Evolutionary conservation across 1,140 invertebrate species (phyloP).

Genomic region (Macrobrachium nipponense): DNA sequence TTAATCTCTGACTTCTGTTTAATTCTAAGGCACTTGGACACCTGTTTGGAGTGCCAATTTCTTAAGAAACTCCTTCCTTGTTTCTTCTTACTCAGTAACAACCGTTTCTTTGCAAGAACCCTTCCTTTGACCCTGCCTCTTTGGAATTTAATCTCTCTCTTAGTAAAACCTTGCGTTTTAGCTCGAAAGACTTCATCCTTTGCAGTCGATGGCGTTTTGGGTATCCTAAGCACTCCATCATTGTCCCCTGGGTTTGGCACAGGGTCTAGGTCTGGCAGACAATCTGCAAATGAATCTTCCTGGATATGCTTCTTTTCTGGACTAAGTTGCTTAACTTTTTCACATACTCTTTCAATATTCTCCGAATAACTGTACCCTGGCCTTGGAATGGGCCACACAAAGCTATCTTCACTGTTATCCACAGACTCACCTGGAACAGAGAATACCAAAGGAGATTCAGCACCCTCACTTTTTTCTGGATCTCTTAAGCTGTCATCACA

Average conservation of each 20-base stretch:
- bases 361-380: constrained; percentile 21
- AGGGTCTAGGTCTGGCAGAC: constrained; percentile 36
- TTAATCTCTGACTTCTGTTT: too few relatives aligned
- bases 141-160: too few relatives aligned
- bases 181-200: background rate
- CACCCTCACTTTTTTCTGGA: background rate
- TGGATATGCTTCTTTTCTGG: background rate
- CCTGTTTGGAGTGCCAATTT: too few relatives aligned
- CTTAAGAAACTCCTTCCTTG: too few relatives aligned
- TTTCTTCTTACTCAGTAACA: too few relatives aligned
- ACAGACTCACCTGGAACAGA: constrained; percentile 22
- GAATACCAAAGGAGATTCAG: background rate
- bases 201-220: background rate
- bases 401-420: constrained; percentile 25
- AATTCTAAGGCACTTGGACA: too few relatives aligned
- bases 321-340: constrained; percentile 2
- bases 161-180: too few relatives aligned
- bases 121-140: too few relatives aligned
- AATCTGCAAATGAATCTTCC: constrained; percentile 40
- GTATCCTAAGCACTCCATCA: background rate
- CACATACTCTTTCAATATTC: constrained; percentile 36
- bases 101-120: too few relatives aligned
- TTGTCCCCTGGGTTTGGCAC: background rate
- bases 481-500: background rate
- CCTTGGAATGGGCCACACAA: background rate